Evolutionary conservation across 2,888 invertebrate species (phyloP).

Genomic region (Cataglyphis livida): DNA sequence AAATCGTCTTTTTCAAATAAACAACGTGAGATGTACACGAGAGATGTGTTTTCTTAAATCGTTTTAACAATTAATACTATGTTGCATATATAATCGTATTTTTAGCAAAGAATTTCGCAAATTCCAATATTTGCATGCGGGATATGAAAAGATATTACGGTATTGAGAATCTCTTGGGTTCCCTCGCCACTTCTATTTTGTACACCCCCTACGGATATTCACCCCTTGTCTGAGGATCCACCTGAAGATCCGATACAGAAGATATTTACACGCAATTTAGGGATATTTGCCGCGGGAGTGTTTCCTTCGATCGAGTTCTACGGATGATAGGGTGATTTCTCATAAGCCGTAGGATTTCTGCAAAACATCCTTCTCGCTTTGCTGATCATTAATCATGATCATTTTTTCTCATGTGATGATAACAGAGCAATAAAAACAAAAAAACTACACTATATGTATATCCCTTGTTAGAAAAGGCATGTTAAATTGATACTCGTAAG

Average conservation of each 20-base stretch:
- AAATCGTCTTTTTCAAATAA: not conserved
- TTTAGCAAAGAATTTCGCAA: conserved; percentile 27
- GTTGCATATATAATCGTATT: not conserved
- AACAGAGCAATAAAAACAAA: not conserved
- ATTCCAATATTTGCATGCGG: conserved; percentile 65
- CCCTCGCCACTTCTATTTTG: conserved; percentile 67
- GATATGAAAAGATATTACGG: conserved; percentile 70
- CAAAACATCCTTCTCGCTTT: conserved; percentile 28
- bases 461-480: no score
- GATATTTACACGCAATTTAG: conserved; percentile 79
- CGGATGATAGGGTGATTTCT: conserved; percentile 57
- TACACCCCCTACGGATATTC: conserved; percentile 64
- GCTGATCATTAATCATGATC: conserved; percentile 32
- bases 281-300: conserved; percentile 74
- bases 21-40: not conserved
- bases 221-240: conserved; percentile 69
- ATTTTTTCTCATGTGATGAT: not conserved
- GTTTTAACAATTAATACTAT: not conserved
- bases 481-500: no score
- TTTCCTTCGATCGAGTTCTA: conserved; percentile 54
- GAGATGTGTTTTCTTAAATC: not conserved
- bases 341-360: conserved; percentile 47
- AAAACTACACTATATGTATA: not conserved
- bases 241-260: conserved; percentile 77
- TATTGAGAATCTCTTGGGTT: conserved; percentile 62